These are phyloP conservation scores for Zaprionus kolodkinae DNA, from an alignment of 1,140 invertebrate species.

Conservation along the genomic window DNA sequence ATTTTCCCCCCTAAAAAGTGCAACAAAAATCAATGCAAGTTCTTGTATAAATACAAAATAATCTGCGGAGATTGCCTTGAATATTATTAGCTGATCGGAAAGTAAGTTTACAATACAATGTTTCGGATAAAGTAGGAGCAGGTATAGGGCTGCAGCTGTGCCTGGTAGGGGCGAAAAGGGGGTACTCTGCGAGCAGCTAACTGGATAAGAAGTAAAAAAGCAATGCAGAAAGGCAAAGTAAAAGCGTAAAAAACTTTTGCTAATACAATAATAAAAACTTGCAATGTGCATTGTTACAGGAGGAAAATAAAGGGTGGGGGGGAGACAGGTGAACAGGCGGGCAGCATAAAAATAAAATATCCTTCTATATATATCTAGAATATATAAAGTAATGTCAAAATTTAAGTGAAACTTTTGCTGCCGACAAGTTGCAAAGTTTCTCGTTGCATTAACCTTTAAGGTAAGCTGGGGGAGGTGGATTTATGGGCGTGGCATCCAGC, in stretches of 20 bases:
- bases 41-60: too few species aligned
- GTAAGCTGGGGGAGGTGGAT: conserved; percentile 30
- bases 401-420: conserved; percentile 68
- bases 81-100: background rate
- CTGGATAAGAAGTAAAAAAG: conserved; percentile 36
- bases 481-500: conserved; percentile 15
- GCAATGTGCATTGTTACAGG: conserved; percentile 69
- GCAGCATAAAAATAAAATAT: conserved; percentile 45
- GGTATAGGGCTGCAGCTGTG: conserved; percentile 6
- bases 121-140: background rate
- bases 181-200: background rate
- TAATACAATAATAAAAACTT: conserved; percentile 82
- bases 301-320: background rate
- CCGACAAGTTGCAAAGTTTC: conserved; percentile 66
- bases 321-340: background rate
- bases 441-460: conserved; percentile 68
- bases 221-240: conserved; percentile 49
- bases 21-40: too few species aligned
- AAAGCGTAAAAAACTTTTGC: conserved; percentile 73
- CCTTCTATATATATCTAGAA: background rate
- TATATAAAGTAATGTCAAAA: conserved; percentile 48
- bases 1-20: too few species aligned
- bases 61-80: background rate
- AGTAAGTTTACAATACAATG: conserved; percentile 16
- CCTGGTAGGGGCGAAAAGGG: background rate